phyloP scores from a whole-genome alignment of 2,113 vertebrate species.

The Rhinolophus sinicus region DNA sequence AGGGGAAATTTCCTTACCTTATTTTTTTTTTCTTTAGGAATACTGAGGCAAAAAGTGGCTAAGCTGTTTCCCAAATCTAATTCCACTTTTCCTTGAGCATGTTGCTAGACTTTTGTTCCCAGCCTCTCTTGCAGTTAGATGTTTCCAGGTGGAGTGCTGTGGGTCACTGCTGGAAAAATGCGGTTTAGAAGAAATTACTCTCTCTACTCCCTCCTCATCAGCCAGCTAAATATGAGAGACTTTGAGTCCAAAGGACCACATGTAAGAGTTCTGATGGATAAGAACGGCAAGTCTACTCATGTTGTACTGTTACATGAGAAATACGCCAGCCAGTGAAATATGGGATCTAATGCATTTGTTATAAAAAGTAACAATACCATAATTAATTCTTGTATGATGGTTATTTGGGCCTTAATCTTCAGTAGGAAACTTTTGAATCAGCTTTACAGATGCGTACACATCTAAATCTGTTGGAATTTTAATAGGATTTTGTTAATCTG shows the following conservation, averaged over 20 bases:
- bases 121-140: background rate
- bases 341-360: background rate
- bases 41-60: background rate
- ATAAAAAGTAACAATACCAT: background rate
- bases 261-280: background rate
- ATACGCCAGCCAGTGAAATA: background rate
- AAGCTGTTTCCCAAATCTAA: background rate
- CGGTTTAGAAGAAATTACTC: background rate
- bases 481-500: background rate
- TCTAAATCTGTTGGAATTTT: background rate
- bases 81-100: background rate
- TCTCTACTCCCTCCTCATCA: background rate
- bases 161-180: background rate
- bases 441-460: background rate
- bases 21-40: background rate
- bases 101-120: background rate
- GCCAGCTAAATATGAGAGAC: background rate
- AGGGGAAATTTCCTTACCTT: background rate
- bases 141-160: background rate
- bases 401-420: background rate
- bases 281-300: background rate
- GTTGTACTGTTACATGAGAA: background rate
- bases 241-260: background rate
- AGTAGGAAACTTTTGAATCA: background rate
- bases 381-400: background rate